phyloP scores from a whole-genome alignment of 1,140 invertebrate species.

The Laupala kohalensis region DNA sequence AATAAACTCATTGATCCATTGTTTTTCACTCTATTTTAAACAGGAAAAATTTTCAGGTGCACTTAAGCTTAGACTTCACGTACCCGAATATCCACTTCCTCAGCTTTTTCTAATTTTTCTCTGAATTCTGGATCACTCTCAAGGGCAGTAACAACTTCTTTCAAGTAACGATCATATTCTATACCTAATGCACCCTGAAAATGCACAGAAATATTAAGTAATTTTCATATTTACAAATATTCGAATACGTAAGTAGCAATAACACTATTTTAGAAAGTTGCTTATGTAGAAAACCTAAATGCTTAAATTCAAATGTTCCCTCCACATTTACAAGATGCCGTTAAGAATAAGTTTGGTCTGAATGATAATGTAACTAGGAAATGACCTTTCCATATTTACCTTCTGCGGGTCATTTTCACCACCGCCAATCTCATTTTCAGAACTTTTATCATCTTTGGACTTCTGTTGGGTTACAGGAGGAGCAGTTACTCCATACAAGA shows the following conservation, averaged over 20 bases:
- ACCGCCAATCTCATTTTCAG: neutral
- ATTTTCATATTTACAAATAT: no score
- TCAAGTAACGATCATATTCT: constrained; percentile 76
- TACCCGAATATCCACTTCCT: constrained; percentile 66
- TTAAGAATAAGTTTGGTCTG: no score
- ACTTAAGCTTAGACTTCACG: constrained; percentile 20
- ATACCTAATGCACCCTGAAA: constrained; percentile 29
- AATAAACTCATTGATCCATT: neutral
- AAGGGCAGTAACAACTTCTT: constrained; percentile 70
- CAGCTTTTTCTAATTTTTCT: constrained; percentile 64
- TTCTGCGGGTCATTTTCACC: neutral
- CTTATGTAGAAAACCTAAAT: no score
- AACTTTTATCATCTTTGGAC: neutral
- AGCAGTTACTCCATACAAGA: neutral
- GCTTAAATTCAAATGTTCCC: no score
- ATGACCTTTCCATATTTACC: no score
- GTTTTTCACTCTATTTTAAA: no score
- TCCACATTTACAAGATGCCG: no score
- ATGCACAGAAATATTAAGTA: neutral
- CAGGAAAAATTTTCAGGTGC: no score
- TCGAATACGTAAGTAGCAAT: no score
- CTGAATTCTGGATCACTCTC: constrained; percentile 75
- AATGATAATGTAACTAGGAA: no score
- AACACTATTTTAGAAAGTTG: no score
- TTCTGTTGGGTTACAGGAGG: neutral